Conservation (phyloP, 2,113 vertebrate species). For the Glaucomys volans region DNA sequence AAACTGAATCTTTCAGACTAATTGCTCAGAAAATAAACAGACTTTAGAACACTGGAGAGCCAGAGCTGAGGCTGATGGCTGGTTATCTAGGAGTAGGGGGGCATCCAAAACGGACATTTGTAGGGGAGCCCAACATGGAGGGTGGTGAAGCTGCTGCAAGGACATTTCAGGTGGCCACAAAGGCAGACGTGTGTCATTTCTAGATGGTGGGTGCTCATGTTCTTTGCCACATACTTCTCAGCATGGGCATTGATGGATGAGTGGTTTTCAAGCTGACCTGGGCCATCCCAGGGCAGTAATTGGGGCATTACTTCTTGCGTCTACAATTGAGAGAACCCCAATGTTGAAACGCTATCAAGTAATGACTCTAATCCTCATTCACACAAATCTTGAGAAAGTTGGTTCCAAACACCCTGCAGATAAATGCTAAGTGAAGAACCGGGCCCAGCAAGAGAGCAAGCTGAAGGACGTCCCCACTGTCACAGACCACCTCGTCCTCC, state of each 20-base stretch:
- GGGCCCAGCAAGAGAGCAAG: too few relatives aligned
- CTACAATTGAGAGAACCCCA: background rate
- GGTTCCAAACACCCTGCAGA: background rate
- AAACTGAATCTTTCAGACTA: conserved; percentile 50
- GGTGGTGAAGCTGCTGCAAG: background rate
- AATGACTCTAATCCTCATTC: background rate
- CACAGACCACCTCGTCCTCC: accelerated
- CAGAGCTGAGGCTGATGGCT: background rate
- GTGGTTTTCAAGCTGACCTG: background rate
- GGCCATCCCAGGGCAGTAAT: accelerated
- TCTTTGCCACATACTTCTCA: background rate
- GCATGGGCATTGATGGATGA: too few relatives aligned
- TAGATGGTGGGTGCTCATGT: background rate
- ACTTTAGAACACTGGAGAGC: background rate
- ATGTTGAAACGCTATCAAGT: background rate
- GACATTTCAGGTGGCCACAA: background rate
- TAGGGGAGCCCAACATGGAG: background rate
- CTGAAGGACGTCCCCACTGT: background rate
- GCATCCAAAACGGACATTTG: background rate
- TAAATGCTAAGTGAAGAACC: background rate
- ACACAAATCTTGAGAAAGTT: background rate
- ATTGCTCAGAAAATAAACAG: conserved; percentile 35
- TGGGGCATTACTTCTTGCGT: background rate
- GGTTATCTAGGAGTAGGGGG: background rate
- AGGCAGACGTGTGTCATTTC: background rate